Evolutionary conservation across 2,113 vertebrate species (phyloP).

Genomic region (Galemys pyrenaicus): DNA sequence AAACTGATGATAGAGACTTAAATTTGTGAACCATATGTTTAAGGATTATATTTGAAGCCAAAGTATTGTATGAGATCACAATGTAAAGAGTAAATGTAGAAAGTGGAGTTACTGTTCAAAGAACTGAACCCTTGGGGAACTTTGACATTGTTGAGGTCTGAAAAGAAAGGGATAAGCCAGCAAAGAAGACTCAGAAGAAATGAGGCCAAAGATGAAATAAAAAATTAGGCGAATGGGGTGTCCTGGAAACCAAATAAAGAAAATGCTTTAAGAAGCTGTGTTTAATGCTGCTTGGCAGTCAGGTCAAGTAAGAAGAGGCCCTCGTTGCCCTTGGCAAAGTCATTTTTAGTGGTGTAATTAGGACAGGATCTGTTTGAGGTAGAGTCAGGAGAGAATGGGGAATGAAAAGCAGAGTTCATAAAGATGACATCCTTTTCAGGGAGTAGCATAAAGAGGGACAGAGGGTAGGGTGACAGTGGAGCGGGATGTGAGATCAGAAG

Average conservation of each 20-base stretch:
- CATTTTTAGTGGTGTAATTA: slow-evolving; percentile 13
- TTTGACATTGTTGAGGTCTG: slow-evolving; percentile 10
- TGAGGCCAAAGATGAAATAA: slow-evolving; percentile 23
- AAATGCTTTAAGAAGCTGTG: slow-evolving; percentile 32
- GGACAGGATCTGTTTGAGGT: slow-evolving; percentile 49
- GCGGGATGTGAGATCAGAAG: neutral
- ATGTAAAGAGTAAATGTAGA: neutral
- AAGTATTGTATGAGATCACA: neutral
- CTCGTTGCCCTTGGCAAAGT: slow-evolving; percentile 13
- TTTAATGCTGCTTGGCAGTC: neutral
- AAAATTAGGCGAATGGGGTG: neutral
- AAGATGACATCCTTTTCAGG: neutral
- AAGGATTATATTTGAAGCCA: slow-evolving; percentile 30
- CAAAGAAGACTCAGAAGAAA: neutral
- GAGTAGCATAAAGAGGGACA: neutral
- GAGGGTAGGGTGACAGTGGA: neutral
- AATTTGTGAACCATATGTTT: neutral
- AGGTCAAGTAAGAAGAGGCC: neutral
- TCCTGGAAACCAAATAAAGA: slow-evolving; percentile 59
- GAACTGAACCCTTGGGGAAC: neutral
- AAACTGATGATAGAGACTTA: neutral
- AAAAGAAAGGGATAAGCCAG: neutral
- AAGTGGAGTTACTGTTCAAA: slow-evolving; percentile 18
- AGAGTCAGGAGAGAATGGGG: neutral
- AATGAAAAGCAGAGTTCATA: slow-evolving; percentile 47